These are phyloP conservation scores for Nesogale talazaci DNA, from an alignment of 2,113 vertebrate species.

Conservation along the genomic window DNA sequence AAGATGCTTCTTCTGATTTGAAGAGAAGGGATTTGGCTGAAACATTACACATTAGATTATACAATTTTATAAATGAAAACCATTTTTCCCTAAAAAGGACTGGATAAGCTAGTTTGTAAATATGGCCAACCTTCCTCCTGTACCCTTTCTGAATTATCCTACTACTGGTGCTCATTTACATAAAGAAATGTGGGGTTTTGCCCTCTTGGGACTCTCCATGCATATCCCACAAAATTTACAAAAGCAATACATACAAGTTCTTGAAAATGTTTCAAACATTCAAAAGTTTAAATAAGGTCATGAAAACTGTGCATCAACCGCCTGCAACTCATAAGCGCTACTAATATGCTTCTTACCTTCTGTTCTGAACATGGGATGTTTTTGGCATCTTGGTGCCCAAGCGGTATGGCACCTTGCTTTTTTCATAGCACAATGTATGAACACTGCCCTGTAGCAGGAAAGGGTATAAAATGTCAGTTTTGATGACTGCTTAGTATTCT, in stretches of 20 bases:
- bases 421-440: neutral
- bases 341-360: neutral
- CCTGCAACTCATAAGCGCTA: neutral
- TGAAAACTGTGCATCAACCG: neutral
- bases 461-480: conserved; percentile 23
- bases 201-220: neutral
- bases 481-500: conserved; percentile 13
- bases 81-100: neutral
- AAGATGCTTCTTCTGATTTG: neutral
- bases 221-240: neutral
- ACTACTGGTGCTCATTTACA: neutral
- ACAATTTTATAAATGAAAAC: conserved; percentile 36
- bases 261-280: neutral
- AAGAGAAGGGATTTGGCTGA: neutral
- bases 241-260: neutral
- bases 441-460: neutral
- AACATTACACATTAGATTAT: conserved; percentile 19
- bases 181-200: neutral
- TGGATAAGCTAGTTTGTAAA: neutral
- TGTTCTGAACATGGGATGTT: neutral
- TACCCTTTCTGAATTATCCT: neutral
- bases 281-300: neutral
- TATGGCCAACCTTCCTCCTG: neutral
- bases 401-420: neutral
- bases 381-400: neutral